These are phyloP conservation scores for Sebastes melanostomus DNA, from an alignment of 2,797 vertebrate species.

Conservation along the genomic window DNA sequence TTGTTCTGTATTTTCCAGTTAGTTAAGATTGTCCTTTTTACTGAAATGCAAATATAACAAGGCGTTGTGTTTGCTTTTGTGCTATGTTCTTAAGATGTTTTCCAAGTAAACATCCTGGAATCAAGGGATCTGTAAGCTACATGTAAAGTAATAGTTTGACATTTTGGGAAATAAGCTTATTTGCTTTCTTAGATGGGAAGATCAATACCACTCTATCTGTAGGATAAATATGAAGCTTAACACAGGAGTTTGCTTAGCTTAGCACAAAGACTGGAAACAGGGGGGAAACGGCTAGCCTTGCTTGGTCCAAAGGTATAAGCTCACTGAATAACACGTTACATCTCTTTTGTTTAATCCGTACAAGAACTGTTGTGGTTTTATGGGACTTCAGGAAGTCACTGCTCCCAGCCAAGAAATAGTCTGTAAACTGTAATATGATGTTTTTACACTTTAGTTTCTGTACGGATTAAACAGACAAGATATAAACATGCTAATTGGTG, in stretches of 20 bases:
- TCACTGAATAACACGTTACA: neutral
- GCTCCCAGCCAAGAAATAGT: neutral
- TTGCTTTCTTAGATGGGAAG: neutral
- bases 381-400: neutral
- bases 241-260: neutral
- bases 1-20: neutral
- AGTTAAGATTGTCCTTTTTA: neutral
- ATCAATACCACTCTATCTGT: neutral
- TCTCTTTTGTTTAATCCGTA: neutral
- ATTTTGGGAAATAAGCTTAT: no score
- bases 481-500: no score
- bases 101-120: no score
- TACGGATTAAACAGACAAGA: neutral
- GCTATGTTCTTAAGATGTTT: no score
- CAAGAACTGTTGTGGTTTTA: neutral
- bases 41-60: neutral
- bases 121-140: fast-evolving
- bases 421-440: no score
- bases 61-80: no score
- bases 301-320: neutral
- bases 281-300: neutral
- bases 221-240: neutral
- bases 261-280: neutral
- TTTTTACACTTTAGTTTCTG: no score
- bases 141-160: no score